These are phyloP conservation scores for Lichenostomus cassidix DNA, from an alignment of 2,113 vertebrate species.

Conservation along the genomic window DNA sequence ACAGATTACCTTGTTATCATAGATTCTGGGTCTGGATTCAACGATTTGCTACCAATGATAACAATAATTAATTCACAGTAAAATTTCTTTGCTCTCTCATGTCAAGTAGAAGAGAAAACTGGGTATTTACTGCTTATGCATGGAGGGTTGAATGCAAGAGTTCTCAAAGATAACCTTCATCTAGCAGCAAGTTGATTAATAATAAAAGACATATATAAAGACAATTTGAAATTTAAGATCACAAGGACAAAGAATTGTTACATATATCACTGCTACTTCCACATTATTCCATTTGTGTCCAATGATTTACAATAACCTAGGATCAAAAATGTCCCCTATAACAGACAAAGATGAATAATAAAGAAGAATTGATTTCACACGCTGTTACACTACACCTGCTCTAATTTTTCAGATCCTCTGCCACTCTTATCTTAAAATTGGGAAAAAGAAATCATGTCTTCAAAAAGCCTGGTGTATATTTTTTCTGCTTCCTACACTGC, in stretches of 20 bases:
- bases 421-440: not conserved
- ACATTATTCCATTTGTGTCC: not conserved
- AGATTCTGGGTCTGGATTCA: not conserved
- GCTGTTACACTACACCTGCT: not conserved
- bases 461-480: not conserved
- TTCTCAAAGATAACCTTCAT: not conserved
- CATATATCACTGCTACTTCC: not conserved
- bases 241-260: not conserved
- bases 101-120: not conserved
- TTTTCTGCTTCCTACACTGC: not conserved
- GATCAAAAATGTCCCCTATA: not conserved
- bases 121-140: not conserved
- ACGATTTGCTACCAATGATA: not conserved
- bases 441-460: accelerated
- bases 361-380: not conserved
- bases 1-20: not conserved
- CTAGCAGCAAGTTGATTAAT: not conserved
- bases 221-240: not conserved
- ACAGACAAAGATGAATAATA: not conserved
- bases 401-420: not conserved
- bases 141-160: not conserved
- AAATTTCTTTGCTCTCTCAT: not conserved
- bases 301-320: not conserved
- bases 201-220: not conserved
- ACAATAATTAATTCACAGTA: not conserved